These are phyloP conservation scores for Plebejus argus DNA, from an alignment of 2,888 invertebrate genomes.

Conservation along the genomic window DNA sequence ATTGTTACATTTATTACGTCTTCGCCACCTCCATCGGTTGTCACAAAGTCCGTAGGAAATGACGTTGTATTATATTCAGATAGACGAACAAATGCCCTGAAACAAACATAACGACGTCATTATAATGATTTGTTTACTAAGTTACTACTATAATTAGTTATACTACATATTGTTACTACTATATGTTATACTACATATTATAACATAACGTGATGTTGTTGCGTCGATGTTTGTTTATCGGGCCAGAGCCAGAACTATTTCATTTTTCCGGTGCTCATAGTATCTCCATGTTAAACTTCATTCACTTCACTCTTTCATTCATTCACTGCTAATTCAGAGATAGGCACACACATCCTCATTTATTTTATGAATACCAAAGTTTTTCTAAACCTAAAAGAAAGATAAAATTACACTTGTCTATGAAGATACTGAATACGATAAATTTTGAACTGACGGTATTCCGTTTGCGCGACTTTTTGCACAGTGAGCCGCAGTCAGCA, in stretches of 20 bases:
- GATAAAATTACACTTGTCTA: background rate
- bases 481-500: conserved; percentile 74
- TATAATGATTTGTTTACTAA: background rate
- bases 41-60: conserved; percentile 50
- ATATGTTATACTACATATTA: too few relatives aligned
- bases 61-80: conserved; percentile 57
- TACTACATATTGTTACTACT: too few relatives aligned
- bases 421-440: background rate
- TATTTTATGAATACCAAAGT: background rate
- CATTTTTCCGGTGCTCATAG: too few relatives aligned
- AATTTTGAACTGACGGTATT: conserved; percentile 35
- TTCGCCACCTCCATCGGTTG: conserved; percentile 47
- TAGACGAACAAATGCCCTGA: conserved; percentile 48
- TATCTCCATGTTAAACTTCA: too few relatives aligned
- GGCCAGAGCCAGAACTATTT: background rate
- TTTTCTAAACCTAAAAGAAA: background rate
- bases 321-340: too few relatives aligned
- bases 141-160: background rate
- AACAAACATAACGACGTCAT: background rate
- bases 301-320: too few relatives aligned
- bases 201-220: too few relatives aligned
- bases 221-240: background rate
- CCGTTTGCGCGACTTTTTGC: conserved; percentile 28
- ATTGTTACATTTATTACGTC: conserved; percentile 36
- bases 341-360: background rate